Percentiles rank a stretch among this genome's conserved stretches.
Evolutionary conservation across 1,140 invertebrate genomes (phyloP).

Genomic region (Drosophila saltans): DNA sequence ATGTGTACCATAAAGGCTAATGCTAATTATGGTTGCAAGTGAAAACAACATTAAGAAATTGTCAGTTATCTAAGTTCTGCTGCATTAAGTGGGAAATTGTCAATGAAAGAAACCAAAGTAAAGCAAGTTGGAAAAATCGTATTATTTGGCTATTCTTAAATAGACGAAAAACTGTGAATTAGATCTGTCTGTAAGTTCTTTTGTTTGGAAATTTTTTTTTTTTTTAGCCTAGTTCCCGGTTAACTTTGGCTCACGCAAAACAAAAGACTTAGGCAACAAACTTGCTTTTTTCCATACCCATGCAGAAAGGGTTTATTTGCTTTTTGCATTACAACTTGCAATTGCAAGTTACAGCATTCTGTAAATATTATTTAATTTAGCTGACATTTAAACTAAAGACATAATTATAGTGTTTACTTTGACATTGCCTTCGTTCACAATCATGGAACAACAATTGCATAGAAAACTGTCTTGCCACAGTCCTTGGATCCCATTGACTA

Average conservation of each 20-base stretch:
- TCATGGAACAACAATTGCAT: no score
- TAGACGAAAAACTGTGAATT: not conserved
- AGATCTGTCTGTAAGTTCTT: not conserved
- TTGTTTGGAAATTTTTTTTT: not conserved
- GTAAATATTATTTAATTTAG: no score
- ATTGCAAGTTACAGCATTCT: no score
- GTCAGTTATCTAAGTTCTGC: slow-evolving; percentile 11
- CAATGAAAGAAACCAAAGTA: not conserved
- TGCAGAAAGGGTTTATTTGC: no score
- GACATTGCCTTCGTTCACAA: no score
- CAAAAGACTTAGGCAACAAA: slow-evolving; percentile 80
- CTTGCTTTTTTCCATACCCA: slow-evolving; percentile 40
- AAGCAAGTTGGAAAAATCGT: not conserved
- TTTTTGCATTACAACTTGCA: no score
- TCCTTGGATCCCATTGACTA: no score
- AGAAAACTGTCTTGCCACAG: no score
- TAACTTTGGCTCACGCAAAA: slow-evolving; percentile 29
- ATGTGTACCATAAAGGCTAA: not conserved
- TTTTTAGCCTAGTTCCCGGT: slow-evolving; percentile 9
- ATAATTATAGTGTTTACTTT: no score
- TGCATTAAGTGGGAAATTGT: not conserved
- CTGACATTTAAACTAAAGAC: no score
- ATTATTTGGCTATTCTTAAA: not conserved
- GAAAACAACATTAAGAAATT: not conserved
- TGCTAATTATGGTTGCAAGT: slow-evolving; percentile 1